Base-by-base conservation (phyloP, 2,888 invertebrate species). In the Aphidoletes aphidimyza region DNA sequence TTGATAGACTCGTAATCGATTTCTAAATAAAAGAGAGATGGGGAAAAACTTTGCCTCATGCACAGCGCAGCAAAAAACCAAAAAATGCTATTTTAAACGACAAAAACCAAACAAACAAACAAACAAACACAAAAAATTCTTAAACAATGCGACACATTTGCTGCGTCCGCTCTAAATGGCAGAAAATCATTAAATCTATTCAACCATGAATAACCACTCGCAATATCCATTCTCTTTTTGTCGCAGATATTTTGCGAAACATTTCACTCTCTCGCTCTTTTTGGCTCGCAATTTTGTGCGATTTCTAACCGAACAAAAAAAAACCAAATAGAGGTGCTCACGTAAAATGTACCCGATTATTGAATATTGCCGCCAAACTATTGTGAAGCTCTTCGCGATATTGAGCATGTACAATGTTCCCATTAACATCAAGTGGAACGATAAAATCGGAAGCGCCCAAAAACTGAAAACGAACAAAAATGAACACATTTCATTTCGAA, bases 111-210 rank as follows among this genome's bases (percentile, higher is more conserved):
- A 47, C 2, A 47, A 47, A 8, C 2, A 54, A 54, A 54, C 11
- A 39, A 47, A 19, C 8, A 47, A 47, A 47, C 2, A 47, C 47
- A 3, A 47, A 2, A 2, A 47, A 11, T 3, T 2, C 19, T 36
- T 36, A n/a, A 19, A 78, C 36, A 78, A 36, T 17, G 19, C 17
- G 81, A 37, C 81, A 81, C 81, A 81, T 81, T 81, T 81, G 81
- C 81, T 36, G 39, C 37, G 81, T 37, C 3, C n/a, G 11, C n/a
- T 81, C 81, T n/a, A 81, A 81, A 81, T 81, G 81, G 81, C 36
- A 81, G 37, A 37, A 81, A 81, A 81, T 81, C 37, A 36, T 81
- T 81, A 37, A 81, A 81, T n/a, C 81, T 37, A 81, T 81, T 81
- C 81, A 81, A 81, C 81, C 81, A 81, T 37, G 36, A 81, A 36